phyloP scores from a whole-genome alignment of 1,140 invertebrate species.

The Psilanteris sp. region DNA sequence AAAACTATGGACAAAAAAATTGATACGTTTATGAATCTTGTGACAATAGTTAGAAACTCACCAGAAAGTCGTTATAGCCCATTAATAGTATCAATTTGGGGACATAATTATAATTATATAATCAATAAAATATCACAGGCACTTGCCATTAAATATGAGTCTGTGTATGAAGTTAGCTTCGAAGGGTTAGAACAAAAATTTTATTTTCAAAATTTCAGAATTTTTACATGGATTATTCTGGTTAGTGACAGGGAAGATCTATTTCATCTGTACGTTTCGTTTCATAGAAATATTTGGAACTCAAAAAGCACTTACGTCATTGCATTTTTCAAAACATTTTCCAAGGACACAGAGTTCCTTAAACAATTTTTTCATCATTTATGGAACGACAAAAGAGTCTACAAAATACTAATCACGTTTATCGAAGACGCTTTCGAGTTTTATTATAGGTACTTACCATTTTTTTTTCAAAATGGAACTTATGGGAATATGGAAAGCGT shows the following conservation, averaged over 20 bases:
- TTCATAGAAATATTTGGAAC: too few species aligned
- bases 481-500: slow-evolving; percentile 44
- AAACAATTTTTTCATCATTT: slow-evolving; percentile 23
- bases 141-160: neutral
- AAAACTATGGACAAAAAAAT: too few species aligned
- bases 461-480: slow-evolving; percentile 9
- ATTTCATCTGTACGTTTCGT: too few species aligned
- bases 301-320: too few species aligned
- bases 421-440: slow-evolving; percentile 46
- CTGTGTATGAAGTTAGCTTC: too few species aligned
- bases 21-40: too few species aligned
- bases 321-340: neutral
- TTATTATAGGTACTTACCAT: slow-evolving; percentile 56
- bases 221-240: too few species aligned
- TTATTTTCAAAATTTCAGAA: too few species aligned
- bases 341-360: neutral
- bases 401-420: slow-evolving; percentile 42
- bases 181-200: too few species aligned
- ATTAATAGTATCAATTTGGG: neutral
- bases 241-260: too few species aligned
- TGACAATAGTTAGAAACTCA: slow-evolving; percentile 1
- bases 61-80: neutral
- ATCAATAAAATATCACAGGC: neutral
- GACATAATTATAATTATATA: neutral
- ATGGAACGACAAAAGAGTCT: slow-evolving; percentile 55